These are phyloP conservation scores for Lycaena phlaeas DNA, from an alignment of 2,888 invertebrate species.

Conservation along the genomic window DNA sequence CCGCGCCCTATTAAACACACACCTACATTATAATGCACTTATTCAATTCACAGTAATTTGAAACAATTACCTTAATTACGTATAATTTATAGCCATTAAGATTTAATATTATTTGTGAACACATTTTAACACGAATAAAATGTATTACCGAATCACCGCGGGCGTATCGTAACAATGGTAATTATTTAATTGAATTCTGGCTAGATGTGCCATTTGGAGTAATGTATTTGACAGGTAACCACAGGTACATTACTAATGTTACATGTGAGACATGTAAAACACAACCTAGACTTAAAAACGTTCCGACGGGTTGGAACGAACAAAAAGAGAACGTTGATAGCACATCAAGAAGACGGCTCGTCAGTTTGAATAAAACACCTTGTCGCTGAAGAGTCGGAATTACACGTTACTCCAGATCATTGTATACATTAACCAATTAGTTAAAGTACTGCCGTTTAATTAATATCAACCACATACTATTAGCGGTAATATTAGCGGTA, in stretches of 20 bases:
- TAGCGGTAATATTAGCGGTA: too few species aligned
- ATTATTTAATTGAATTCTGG: conserved; percentile 54
- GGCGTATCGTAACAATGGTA: conserved; percentile 44
- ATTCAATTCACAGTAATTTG: conserved; percentile 32
- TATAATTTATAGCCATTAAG: conserved; percentile 32
- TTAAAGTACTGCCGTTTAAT: neutral
- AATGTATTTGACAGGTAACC: conserved; percentile 1
- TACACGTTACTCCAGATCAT: neutral
- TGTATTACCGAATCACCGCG: conserved; percentile 38
- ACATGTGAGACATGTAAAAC: neutral
- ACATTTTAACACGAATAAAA: conserved; percentile 33
- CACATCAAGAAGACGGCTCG: too few species aligned
- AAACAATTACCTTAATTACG: conserved; percentile 32
- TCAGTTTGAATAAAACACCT: conserved; percentile 5
- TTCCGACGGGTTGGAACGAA: neutral
- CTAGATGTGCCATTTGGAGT: neutral
- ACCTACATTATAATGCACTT: conserved; percentile 24
- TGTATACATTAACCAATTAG: conserved; percentile 7
- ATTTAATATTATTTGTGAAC: conserved; percentile 32
- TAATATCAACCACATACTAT: neutral
- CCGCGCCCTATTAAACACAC: conserved; percentile 11
- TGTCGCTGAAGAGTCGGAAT: conserved; percentile 1
- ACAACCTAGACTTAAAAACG: neutral
- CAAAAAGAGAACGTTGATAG: neutral
- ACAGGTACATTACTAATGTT: neutral